Conservation (phyloP, 2,888 invertebrate species). For the Zele albiditarsus region DNA sequence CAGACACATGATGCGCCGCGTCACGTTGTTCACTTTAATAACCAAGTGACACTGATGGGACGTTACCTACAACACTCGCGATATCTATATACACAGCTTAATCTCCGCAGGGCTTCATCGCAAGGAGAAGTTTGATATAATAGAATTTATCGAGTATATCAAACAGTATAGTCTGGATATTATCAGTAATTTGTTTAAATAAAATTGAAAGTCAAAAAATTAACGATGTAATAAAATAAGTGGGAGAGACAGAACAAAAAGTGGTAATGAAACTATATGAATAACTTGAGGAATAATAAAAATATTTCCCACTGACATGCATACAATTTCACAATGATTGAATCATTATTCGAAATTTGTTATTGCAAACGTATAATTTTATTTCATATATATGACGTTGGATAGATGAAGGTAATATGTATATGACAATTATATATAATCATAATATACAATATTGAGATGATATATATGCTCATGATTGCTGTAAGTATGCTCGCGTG, state of each 20-base stretch:
- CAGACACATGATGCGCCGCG: constrained; percentile 30
- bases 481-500: constrained; percentile 16
- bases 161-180: neutral
- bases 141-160: neutral
- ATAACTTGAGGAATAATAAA: neutral
- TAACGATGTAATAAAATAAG: neutral
- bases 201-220: neutral
- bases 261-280: neutral
- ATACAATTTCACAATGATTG: neutral
- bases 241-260: neutral
- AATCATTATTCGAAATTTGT: neutral
- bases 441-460: neutral
- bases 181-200: neutral
- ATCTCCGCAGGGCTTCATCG: neutral
- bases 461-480: constrained; percentile 4
- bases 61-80: neutral
- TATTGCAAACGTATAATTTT: neutral
- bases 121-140: neutral
- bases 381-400: neutral
- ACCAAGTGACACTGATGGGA: constrained; percentile 57
- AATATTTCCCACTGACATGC: neutral
- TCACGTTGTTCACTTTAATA: constrained; percentile 52
- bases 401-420: neutral
- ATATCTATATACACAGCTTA: neutral
- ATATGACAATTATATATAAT: neutral